Percentiles rank a stretch among this genome's conserved stretches.
Evolutionary conservation across 2,888 invertebrate genomes (phyloP).

Genomic region (Microplitis manilae): DNA sequence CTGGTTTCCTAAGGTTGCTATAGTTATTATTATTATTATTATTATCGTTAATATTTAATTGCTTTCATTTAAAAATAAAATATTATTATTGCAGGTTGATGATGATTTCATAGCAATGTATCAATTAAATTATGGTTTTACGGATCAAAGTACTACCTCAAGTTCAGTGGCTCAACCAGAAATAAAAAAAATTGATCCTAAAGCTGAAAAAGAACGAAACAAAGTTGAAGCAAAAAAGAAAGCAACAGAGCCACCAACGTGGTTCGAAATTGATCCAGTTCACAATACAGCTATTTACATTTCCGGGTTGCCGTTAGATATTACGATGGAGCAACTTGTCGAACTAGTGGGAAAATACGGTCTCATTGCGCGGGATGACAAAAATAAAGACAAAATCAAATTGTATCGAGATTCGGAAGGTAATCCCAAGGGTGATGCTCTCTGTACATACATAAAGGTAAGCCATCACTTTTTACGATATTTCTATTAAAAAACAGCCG

Average conservation of each 20-base stretch:
- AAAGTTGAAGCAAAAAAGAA: conserved; percentile 72
- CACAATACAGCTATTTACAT: conserved; percentile 98
- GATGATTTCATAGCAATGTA: conserved; percentile 97
- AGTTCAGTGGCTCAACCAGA: conserved; percentile 52
- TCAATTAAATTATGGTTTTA: conserved; percentile 94
- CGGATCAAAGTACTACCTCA: conserved; percentile 73
- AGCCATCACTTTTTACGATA: background rate
- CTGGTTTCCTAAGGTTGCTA: conserved; percentile 91
- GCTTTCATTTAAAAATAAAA: background rate
- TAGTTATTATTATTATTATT: conserved; percentile 13
- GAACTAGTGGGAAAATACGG: conserved; percentile 98
- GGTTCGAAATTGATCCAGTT: conserved; percentile 93
- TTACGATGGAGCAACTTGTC: conserved; percentile 90
- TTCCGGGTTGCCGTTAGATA: conserved; percentile 89
- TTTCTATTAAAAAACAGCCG: background rate
- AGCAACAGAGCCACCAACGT: conserved; percentile 76
- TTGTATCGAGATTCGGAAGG: conserved; percentile 88
- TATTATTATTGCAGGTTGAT: conserved; percentile 77
- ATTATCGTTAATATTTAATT: background rate
- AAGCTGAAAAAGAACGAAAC: conserved; percentile 59
- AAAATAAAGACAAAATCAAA: conserved; percentile 90
- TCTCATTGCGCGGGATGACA: conserved; percentile 89
- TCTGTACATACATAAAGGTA: conserved; percentile 77
- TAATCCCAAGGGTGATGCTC: conserved; percentile 94
- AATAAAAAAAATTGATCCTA: conserved; percentile 45